Conservation (phyloP, 1,140 invertebrate species). For the Zeugodacus cucurbitae region DNA sequence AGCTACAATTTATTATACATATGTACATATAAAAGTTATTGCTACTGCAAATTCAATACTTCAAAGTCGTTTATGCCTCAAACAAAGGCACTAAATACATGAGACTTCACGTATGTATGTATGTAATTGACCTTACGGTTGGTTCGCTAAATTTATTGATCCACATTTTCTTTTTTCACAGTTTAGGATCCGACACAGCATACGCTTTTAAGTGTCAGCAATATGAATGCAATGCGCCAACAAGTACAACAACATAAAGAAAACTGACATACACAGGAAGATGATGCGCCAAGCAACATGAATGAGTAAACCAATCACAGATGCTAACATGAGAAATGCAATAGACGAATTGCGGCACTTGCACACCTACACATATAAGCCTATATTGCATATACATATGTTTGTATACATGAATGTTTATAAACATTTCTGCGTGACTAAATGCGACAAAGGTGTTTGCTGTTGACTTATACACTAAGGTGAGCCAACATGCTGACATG, state of each 20-base stretch:
- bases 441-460: neutral
- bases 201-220: neutral
- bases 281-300: neutral
- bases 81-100: too few relatives aligned
- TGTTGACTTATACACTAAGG: neutral
- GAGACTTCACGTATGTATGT: too few relatives aligned
- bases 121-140: too few relatives aligned
- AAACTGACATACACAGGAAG: neutral
- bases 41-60: too few relatives aligned
- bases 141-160: neutral
- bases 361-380: neutral
- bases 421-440: neutral
- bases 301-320: neutral
- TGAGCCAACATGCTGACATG: neutral
- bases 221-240: neutral
- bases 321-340: neutral
- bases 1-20: too few relatives aligned
- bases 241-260: neutral
- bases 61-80: too few relatives aligned
- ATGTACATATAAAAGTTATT: too few relatives aligned
- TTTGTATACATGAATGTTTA: neutral
- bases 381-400: neutral
- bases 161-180: neutral
- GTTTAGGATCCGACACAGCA: neutral
- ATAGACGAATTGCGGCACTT: neutral